Percentiles rank a stretch among this genome's conserved stretches.
These are phyloP conservation scores for Microdon myrmicae DNA, from an alignment of 2,888 invertebrate genomes.

Conservation along the genomic window DNA sequence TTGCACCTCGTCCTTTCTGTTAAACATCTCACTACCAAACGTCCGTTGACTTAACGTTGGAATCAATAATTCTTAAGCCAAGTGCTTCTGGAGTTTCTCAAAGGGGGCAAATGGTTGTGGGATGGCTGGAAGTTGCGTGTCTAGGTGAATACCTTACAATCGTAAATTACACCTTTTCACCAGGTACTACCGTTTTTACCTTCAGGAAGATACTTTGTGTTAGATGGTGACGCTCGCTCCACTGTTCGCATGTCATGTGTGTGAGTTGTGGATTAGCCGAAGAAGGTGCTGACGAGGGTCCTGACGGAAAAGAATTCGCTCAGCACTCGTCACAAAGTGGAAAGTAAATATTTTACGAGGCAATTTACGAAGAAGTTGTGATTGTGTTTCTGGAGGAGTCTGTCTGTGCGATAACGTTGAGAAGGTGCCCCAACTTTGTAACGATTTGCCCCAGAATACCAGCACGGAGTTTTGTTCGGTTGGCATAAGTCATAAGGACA, in stretches of 20 bases:
- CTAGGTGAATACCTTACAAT: conserved; percentile 39
- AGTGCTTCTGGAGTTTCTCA: conserved; percentile 4
- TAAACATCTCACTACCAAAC: conserved; percentile 21
- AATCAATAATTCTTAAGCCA: conserved; percentile 43
- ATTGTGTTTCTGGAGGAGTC: conserved; percentile 41
- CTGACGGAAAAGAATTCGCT: conserved; percentile 22
- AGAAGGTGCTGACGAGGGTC: conserved; percentile 21
- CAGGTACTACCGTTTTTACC: conserved; percentile 37
- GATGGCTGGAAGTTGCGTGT: conserved; percentile 41
- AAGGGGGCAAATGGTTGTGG: conserved; percentile 16
- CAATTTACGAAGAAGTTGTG: conserved; percentile 38
- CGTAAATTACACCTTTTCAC: conserved; percentile 51
- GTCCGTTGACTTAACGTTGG: conserved; percentile 28
- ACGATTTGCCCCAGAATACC: too few species aligned
- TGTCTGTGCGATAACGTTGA: too few species aligned
- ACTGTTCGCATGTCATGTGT: conserved; percentile 2
- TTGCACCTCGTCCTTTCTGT: conserved; percentile 5
- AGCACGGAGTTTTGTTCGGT: too few species aligned
- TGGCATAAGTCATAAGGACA: too few species aligned
- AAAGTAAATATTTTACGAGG: conserved; percentile 48
- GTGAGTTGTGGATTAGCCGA: conserved; percentile 12
- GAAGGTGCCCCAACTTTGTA: too few species aligned
- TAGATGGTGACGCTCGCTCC: conserved; percentile 2
- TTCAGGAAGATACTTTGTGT: conserved; percentile 41
- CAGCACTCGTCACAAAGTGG: conserved; percentile 24